Percentiles rank a stretch among this genome's conserved stretches.
Evolutionary conservation across 2,888 invertebrate genomes (phyloP).

Genomic region (Holacanthella duospinosa): DNA sequence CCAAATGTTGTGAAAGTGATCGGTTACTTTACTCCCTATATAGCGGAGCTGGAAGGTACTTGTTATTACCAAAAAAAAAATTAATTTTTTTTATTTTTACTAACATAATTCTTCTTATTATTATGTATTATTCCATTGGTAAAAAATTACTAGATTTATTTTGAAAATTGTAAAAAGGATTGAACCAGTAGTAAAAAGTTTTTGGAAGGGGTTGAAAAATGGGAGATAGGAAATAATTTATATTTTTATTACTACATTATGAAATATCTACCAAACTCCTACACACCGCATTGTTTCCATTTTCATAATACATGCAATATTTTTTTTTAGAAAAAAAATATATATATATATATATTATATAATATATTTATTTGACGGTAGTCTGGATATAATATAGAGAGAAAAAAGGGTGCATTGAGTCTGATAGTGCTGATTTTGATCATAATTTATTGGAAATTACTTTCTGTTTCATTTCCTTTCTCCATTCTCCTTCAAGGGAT

Average conservation of each 20-base stretch:
- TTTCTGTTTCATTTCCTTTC: slow-evolving; percentile 1
- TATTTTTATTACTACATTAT: neutral
- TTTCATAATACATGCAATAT: slow-evolving; percentile 1
- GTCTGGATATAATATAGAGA: neutral
- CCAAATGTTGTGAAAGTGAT: too few species aligned
- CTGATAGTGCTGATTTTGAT: neutral
- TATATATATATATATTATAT: neutral
- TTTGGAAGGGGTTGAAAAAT: neutral
- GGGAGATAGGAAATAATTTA: neutral
- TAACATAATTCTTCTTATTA: too few species aligned
- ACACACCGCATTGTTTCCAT: slow-evolving; percentile 3
- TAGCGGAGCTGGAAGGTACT: too few species aligned
- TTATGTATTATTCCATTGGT: too few species aligned
- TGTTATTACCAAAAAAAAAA: too few species aligned
- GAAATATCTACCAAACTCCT: neutral
- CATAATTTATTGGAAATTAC: slow-evolving; percentile 6
- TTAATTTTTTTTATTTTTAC: too few species aligned
- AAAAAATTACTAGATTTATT: too few species aligned
- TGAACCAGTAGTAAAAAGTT: too few species aligned
- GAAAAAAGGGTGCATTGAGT: neutral
- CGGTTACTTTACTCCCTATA: too few species aligned
- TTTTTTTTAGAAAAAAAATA: neutral
- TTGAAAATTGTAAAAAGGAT: too few species aligned
- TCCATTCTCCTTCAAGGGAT: neutral
- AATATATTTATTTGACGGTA: neutral